Conservation (phyloP, 2,888 invertebrate species). For the Lasioglossum malachurum region DNA sequence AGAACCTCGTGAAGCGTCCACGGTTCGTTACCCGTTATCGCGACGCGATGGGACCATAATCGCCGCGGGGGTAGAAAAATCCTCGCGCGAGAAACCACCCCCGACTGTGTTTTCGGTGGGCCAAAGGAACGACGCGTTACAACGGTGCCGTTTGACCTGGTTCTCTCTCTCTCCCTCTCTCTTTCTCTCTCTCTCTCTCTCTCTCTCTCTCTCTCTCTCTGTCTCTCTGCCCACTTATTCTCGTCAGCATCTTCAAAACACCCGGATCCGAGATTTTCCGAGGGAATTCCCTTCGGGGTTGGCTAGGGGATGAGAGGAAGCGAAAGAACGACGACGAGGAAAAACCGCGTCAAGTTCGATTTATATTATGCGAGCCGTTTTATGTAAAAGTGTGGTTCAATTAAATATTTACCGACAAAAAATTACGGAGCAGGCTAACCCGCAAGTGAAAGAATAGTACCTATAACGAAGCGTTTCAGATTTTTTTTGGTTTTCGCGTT, state of each 20-base stretch:
- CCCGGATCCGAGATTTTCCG: slow-evolving; percentile 47
- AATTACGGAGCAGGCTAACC: too few relatives aligned
- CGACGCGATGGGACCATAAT: slow-evolving; percentile 18
- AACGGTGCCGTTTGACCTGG: slow-evolving; percentile 55
- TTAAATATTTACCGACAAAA: too few relatives aligned
- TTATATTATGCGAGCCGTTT: not conserved
- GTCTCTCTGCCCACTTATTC: slow-evolving; percentile 41
- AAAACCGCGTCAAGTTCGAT: not conserved
- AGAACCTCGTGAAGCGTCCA: slow-evolving; percentile 9
- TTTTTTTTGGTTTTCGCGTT: not conserved
- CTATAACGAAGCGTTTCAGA: not conserved
- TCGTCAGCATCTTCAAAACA: slow-evolving; percentile 46
- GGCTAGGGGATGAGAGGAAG: not conserved
- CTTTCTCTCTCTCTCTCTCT: slow-evolving; percentile 37
- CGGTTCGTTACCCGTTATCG: slow-evolving; percentile 44
- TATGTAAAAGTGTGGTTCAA: too few relatives aligned
- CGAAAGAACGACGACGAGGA: not conserved
- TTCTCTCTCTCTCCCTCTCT: slow-evolving; percentile 38
- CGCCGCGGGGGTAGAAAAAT: slow-evolving; percentile 20
- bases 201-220: slow-evolving; percentile 32
- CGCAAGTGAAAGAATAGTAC: too few relatives aligned
- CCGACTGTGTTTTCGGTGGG: slow-evolving; percentile 1
- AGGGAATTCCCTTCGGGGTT: slow-evolving; percentile 9
- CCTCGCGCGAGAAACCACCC: not conserved
- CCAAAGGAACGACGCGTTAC: slow-evolving; percentile 27